A percentile compares a stretch with the other conserved stretches of the same genome.
Conservation (phyloP, 1,140 invertebrate species). For the Harpegnathos saltator region DNA sequence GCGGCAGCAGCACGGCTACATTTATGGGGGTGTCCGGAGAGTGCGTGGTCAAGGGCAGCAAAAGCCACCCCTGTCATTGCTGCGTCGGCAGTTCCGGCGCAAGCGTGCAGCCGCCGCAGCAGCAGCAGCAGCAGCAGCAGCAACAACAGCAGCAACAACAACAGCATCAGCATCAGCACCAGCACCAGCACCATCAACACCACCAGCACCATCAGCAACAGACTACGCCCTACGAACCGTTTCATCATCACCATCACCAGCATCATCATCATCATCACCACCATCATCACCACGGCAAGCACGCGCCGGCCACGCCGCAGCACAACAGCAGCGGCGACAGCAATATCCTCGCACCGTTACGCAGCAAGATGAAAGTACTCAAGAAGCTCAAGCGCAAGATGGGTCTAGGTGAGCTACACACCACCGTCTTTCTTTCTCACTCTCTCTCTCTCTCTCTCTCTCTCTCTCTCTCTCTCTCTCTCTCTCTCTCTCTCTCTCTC, state of each 20-base stretch:
- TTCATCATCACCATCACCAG: constrained; percentile 73
- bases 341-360: constrained; percentile 84
- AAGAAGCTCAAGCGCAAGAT: constrained; percentile 87
- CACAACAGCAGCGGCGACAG: constrained; percentile 77
- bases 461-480: too few species aligned
- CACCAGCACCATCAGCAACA: constrained; percentile 1
- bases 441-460: too few species aligned
- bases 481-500: too few species aligned
- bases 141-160: constrained; percentile 65
- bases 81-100: constrained; percentile 78
- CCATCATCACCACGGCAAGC: constrained; percentile 70
- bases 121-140: constrained; percentile 64
- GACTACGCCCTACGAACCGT: constrained; percentile 65
- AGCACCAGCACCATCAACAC: constrained; percentile 30
- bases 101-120: constrained; percentile 76
- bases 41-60: constrained; percentile 83
- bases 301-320: constrained; percentile 63
- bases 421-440: constrained; percentile 40
- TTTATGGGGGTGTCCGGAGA: constrained; percentile 85
- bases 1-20: constrained; percentile 73
- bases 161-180: constrained; percentile 63
- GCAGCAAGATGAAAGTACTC: constrained; percentile 87
- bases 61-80: constrained; percentile 83
- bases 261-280: constrained; percentile 76
- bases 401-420: constrained; percentile 85